These are phyloP conservation scores for Argentina silus DNA, from an alignment of 2,797 vertebrate genomes.

Conservation along the genomic window DNA sequence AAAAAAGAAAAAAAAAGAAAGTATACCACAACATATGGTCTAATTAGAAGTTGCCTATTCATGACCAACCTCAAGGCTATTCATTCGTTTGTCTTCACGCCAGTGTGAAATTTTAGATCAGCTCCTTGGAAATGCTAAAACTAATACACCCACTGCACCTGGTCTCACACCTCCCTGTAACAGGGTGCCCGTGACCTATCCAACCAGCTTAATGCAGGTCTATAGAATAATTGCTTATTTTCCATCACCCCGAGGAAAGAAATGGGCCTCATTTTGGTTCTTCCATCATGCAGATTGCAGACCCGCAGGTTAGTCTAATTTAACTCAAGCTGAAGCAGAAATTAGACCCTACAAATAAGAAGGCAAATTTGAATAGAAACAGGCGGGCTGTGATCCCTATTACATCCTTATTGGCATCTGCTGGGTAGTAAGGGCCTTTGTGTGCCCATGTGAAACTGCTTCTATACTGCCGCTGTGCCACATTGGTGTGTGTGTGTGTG, in stretches of 20 bases:
- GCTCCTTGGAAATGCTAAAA: background rate
- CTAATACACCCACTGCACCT: background rate
- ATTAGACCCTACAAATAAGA: background rate
- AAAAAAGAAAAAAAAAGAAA: too few relatives aligned
- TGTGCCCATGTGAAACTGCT: background rate
- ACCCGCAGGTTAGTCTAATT: slow-evolving; percentile 3
- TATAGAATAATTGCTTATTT: background rate
- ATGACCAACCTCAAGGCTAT: background rate
- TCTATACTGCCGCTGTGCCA: background rate
- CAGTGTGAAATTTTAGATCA: background rate
- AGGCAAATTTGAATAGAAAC: slow-evolving; percentile 14
- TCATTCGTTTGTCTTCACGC: background rate
- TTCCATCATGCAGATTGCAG: background rate
- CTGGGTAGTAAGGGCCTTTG: background rate
- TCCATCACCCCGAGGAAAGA: background rate
- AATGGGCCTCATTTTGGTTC: slow-evolving; percentile 13
- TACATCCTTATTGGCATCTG: slow-evolving; percentile 19
- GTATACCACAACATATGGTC: background rate
- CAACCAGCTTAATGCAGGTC: background rate
- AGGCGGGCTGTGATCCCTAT: slow-evolving; percentile 15
- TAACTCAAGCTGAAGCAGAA: slow-evolving; percentile 6
- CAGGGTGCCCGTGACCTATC: background rate
- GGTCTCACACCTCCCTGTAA: background rate
- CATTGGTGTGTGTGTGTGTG: slow-evolving; percentile 16
- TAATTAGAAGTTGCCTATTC: background rate